These are phyloP conservation scores for Sitta europaea DNA, from an alignment of 2,113 vertebrate species.

Conservation along the genomic window DNA sequence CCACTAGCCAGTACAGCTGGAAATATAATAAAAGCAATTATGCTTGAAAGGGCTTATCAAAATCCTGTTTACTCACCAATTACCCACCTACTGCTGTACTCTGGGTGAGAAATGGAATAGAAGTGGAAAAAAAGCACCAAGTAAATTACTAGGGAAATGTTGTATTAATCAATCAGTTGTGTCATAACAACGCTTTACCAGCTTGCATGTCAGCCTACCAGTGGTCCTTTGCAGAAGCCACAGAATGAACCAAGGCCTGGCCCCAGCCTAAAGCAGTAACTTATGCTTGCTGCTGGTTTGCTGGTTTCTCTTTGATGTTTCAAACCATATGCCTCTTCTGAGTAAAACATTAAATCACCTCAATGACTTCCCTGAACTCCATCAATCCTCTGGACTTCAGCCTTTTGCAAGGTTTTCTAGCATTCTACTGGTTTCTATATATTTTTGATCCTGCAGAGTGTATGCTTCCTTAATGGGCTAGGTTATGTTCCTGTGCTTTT, in stretches of 20 bases:
- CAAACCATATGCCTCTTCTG: not conserved
- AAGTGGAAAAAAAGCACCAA: not conserved
- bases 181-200: not conserved
- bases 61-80: not conserved
- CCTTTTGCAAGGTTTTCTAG: not conserved
- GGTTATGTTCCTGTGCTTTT: not conserved
- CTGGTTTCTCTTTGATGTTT: not conserved
- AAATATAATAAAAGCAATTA: not conserved
- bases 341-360: not conserved
- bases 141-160: not conserved
- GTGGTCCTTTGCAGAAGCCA: not conserved
- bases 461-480: not conserved
- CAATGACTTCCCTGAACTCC: fast-evolving
- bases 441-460: not conserved
- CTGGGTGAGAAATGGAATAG: not conserved
- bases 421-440: fast-evolving
- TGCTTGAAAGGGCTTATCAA: not conserved
- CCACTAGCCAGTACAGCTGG: not conserved
- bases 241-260: not conserved
- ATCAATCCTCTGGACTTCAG: not conserved
- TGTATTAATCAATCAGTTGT: not conserved
- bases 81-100: not conserved
- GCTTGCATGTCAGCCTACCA: not conserved
- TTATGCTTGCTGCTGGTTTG: not conserved
- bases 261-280: not conserved